phyloP scores from a whole-genome alignment of 1,140 invertebrate species.

The Araneus ventricosus region DNA sequence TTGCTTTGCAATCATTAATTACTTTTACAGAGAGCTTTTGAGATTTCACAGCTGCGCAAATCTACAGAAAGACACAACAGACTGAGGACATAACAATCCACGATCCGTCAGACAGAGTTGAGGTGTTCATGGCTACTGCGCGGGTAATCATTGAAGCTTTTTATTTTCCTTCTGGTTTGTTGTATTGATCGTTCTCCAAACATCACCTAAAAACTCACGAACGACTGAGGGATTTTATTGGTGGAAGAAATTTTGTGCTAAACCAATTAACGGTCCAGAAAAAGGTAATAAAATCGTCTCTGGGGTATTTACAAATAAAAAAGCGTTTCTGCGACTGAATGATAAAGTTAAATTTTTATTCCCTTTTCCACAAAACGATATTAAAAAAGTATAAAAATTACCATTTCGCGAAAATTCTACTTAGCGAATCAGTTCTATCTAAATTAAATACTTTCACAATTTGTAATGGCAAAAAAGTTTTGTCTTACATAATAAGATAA shows the following conservation, averaged over 20 bases:
- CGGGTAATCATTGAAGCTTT: not conserved
- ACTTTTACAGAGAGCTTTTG: not conserved
- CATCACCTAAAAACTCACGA: not conserved
- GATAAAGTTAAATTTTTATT: constrained; percentile 16
- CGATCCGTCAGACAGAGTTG: not conserved
- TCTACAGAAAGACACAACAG: not conserved
- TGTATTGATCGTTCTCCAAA: constrained; percentile 25
- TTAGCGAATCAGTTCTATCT: not conserved
- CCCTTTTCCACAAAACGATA: not conserved
- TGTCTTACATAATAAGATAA: not conserved
- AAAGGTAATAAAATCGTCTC: constrained; percentile 16
- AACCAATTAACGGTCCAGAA: constrained; percentile 23
- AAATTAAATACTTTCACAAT: not conserved
- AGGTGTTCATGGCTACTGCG: not conserved
- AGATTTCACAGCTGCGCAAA: not conserved
- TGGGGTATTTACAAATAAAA: not conserved
- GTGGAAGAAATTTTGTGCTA: not conserved
- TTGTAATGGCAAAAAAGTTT: not conserved
- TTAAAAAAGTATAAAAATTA: not conserved
- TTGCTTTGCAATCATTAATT: constrained; percentile 2
- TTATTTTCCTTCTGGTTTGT: not conserved
- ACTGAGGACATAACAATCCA: not conserved
- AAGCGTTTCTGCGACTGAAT: not conserved
- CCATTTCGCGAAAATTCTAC: not conserved
- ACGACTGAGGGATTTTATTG: constrained; percentile 18